Percentiles rank a stretch among this genome's conserved stretches.
Conservation (phyloP, 2,888 invertebrate genomes). For the Liopterus haemorrhoidalis region DNA sequence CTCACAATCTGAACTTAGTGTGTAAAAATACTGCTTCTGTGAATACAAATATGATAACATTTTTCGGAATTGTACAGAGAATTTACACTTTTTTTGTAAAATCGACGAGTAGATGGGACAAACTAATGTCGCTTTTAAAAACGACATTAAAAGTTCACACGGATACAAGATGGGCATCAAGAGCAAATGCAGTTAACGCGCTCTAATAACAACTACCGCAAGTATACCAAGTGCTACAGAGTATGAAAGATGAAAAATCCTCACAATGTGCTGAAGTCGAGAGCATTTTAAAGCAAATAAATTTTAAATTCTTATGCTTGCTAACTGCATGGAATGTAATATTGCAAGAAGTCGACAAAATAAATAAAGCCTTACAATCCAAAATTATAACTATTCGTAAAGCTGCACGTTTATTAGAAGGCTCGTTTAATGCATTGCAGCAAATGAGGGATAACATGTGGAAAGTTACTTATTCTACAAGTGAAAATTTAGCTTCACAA, state of each 20-base stretch:
- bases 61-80: conserved; percentile 6
- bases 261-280: not conserved
- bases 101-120: not conserved
- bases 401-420: not conserved
- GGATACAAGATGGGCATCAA: not conserved
- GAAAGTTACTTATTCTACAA: not conserved
- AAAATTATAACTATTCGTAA: conserved; percentile 20
- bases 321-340: conserved; percentile 4
- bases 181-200: conserved; percentile 1
- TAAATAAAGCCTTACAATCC: no score
- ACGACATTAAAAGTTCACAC: not conserved
- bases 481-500: conserved; percentile 3
- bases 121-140: not conserved
- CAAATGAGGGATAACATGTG: not conserved
- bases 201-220: conserved; percentile 1
- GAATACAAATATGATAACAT: conserved; percentile 3
- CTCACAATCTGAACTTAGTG: not conserved
- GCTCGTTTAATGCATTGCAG: not conserved
- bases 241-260: not conserved
- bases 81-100: not conserved
- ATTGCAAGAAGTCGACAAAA: not conserved
- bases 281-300: conserved; percentile 3
- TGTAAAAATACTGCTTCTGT: conserved; percentile 1
- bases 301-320: conserved; percentile 6
- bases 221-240: not conserved